Percentiles rank a stretch among this genome's conserved stretches.
Conservation (phyloP, 2,797 vertebrate species). For the Pterois miles region DNA sequence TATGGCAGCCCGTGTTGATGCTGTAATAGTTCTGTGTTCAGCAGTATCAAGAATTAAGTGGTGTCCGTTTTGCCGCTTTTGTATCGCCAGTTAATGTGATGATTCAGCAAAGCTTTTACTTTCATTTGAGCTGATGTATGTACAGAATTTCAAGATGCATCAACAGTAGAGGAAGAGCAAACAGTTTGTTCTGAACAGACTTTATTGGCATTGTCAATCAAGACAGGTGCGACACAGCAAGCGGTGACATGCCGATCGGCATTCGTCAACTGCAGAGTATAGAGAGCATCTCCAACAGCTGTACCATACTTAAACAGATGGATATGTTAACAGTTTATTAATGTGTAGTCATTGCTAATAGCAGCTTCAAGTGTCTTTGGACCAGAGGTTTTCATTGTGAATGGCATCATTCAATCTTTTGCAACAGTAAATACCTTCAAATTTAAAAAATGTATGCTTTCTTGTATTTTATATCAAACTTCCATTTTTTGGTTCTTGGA, state of each 20-base stretch:
- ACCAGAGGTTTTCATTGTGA: not conserved
- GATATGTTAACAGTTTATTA: constrained; percentile 16
- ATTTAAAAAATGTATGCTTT: rapidly evolving
- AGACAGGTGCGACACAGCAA: not conserved
- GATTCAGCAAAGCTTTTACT: not conserved
- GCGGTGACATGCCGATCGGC: not conserved
- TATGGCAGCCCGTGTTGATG: not conserved
- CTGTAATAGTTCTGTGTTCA: not conserved
- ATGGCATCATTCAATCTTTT: not conserved
- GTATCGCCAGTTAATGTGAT: not conserved
- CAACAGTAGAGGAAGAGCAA: not conserved
- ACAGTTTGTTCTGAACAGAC: not conserved
- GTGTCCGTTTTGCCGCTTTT: not conserved
- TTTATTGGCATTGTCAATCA: not conserved
- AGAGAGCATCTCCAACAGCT: not conserved
- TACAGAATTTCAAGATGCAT: not conserved
- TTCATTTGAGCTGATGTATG: not conserved
- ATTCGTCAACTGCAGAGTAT: not conserved
- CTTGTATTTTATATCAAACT: not conserved
- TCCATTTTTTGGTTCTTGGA: not conserved
- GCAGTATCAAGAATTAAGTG: not conserved
- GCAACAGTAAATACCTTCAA: not conserved
- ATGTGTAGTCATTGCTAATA: not conserved
- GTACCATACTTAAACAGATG: constrained; percentile 11
- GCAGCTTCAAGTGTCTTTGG: not conserved